These are phyloP conservation scores for Hedya salicella DNA, from an alignment of 2,888 invertebrate species.

Conservation along the genomic window DNA sequence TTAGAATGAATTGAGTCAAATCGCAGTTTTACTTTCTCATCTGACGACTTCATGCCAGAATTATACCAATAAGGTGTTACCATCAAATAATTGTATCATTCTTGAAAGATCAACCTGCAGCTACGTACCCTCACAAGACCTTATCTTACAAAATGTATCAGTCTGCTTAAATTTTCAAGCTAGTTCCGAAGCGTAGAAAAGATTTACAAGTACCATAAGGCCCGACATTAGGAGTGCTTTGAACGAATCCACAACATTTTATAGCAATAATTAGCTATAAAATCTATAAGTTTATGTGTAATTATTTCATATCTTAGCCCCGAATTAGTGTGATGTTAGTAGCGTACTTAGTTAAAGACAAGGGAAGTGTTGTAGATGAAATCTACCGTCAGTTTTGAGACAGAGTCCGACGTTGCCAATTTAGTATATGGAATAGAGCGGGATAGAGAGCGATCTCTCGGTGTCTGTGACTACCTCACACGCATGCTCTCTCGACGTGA, in stretches of 20 bases:
- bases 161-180: not conserved
- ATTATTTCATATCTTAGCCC: constrained; percentile 8
- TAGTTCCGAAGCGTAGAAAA: not conserved
- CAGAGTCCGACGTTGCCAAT: constrained; percentile 18
- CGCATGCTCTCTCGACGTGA: constrained; percentile 25
- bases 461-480: not conserved
- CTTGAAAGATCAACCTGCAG: too few species aligned
- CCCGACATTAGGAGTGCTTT: constrained; percentile 12
- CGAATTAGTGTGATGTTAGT: constrained; percentile 21
- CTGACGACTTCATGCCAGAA: too few species aligned
- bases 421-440: constrained; percentile 4
- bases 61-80: too few species aligned
- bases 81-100: too few species aligned
- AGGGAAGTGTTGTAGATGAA: constrained; percentile 1
- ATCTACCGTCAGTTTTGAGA: constrained; percentile 10
- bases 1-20: too few species aligned
- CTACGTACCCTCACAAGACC: too few species aligned
- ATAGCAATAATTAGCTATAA: constrained; percentile 38
- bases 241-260: constrained; percentile 25
- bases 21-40: too few species aligned
- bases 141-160: constrained; percentile 3
- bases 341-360: constrained; percentile 21
- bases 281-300: constrained; percentile 2
- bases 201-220: not conserved
- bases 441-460: not conserved